Evolutionary conservation across 2,888 invertebrate species (phyloP), one percentile per base, ranked within the genome.

Genomic region (Chydorus sphaericus): DNA sequence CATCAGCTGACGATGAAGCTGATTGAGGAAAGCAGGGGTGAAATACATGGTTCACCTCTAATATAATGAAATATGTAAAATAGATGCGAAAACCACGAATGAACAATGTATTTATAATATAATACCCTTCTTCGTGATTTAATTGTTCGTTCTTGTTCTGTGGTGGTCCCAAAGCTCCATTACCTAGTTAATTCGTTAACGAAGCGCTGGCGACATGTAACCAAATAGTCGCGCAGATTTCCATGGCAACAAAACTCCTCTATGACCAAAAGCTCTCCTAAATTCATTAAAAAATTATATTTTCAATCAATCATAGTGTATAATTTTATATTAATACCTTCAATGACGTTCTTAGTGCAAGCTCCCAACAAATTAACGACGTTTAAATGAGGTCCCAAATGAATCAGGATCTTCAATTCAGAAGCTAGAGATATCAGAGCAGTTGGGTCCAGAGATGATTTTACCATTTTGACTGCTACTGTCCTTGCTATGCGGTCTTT

Each of bases 401-500:
- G 92, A 6, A 89, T 85, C 84, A 96, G 87, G 58, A 96, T 93
- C 73, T 96, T 96, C 20, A 96, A 73, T 69, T 96, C 96, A 0
- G 90, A 87, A 23, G 89, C 83, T 39, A 96, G 72, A 0, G 93
- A 90, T 66, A 83, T 83, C 60, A 93, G 83, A 64, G 87, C 84
- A n/a, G n/a, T n/a, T 37, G 80, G 78, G 66, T 93, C 91, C 0
- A 88, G 85, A 48, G 84, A 83, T 62, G 83, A 82, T 69, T 90
- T 89, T 3, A 92, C 89, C 88, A 88, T 93, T 74, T 96, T 96
- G 0, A 96, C 92, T 1, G 96, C 94, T 0, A 94, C 94, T 0
- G 80, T 82, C 0, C 85, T 83, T 1, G 30, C 50, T n/a, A n/a
- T n/a, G n/a, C n/a, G n/a, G n/a, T n/a, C n/a, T n/a, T n/a, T n/a